A percentile compares a stretch with the other conserved stretches of the same genome.
phyloP scores from a whole-genome alignment of 2,113 vertebrate species.

The Aplodontia rufa region DNA sequence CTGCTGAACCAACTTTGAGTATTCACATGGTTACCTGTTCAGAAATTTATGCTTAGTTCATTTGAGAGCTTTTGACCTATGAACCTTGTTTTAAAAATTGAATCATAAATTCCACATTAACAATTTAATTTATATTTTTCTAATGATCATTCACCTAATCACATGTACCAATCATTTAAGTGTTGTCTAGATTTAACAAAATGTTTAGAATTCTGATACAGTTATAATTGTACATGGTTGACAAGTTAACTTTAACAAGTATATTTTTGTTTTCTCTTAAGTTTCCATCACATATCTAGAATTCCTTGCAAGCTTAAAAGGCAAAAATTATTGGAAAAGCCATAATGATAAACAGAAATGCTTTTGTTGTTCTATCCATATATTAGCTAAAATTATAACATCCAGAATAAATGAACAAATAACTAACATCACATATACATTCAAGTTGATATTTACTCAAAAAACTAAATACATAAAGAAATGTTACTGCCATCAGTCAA shows the following conservation, averaged over 20 bases:
- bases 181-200: not conserved
- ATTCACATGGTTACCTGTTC: not conserved
- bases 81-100: slow-evolving; percentile 50
- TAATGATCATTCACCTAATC: slow-evolving; percentile 31
- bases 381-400: not conserved
- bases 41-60: slow-evolving; percentile 53
- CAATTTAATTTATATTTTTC: slow-evolving; percentile 39
- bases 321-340: not conserved
- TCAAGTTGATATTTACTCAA: not conserved
- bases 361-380: not conserved
- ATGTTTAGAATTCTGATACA: not conserved
- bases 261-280: not conserved
- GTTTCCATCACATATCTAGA: not conserved
- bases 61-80: slow-evolving; percentile 37
- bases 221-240: not conserved
- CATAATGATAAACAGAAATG: too few species aligned
- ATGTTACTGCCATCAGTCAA: not conserved
- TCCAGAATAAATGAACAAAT: not conserved
- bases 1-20: slow-evolving; percentile 62
- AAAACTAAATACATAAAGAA: not conserved
- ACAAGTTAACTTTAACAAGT: too few species aligned
- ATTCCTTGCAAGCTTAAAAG: not conserved
- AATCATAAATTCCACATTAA: slow-evolving; percentile 7
- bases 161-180: slow-evolving; percentile 5
- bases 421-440: not conserved